These are phyloP conservation scores for Polyploca ridens DNA, from an alignment of 2,888 invertebrate species.

Conservation along the genomic window DNA sequence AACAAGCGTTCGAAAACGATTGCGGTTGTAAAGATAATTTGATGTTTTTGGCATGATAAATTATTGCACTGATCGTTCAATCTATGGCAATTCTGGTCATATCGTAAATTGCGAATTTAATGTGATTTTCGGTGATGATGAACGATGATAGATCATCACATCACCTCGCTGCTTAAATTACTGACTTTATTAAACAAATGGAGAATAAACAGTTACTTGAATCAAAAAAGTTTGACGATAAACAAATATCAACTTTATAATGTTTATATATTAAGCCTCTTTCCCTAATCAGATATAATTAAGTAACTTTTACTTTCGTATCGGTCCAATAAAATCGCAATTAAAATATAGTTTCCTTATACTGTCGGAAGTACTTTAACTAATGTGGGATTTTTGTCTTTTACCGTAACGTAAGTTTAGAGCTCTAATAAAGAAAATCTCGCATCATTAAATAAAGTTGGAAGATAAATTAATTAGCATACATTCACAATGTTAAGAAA, in stretches of 20 bases:
- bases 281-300: slow-evolving; percentile 32
- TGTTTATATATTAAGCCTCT: background rate
- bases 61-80: slow-evolving; percentile 4
- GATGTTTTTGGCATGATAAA: slow-evolving; percentile 1
- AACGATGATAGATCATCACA: background rate
- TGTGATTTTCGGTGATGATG: slow-evolving; percentile 3
- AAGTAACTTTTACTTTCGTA: slow-evolving; percentile 34
- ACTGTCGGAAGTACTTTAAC: slow-evolving; percentile 49
- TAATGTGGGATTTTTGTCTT: slow-evolving; percentile 52
- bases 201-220: background rate
- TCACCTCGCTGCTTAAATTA: background rate
- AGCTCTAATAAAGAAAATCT: slow-evolving; percentile 25
- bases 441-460: slow-evolving; percentile 18
- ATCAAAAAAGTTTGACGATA: background rate
- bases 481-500: slow-evolving; percentile 17
- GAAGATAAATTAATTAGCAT: slow-evolving; percentile 34
- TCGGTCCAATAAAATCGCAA: slow-evolving; percentile 16
- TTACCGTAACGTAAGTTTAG: slow-evolving; percentile 37
- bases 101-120: slow-evolving; percentile 1
- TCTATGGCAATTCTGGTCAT: background rate
- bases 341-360: slow-evolving; percentile 27
- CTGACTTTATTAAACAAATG: background rate
- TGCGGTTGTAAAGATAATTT: slow-evolving; percentile 4
- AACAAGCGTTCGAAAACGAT: slow-evolving; percentile 5
- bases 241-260: too few species aligned